Percentiles rank a stretch among this genome's conserved stretches.
Conservation (phyloP, 1,140 invertebrate genomes). For the Agraylea sexmaculata region DNA sequence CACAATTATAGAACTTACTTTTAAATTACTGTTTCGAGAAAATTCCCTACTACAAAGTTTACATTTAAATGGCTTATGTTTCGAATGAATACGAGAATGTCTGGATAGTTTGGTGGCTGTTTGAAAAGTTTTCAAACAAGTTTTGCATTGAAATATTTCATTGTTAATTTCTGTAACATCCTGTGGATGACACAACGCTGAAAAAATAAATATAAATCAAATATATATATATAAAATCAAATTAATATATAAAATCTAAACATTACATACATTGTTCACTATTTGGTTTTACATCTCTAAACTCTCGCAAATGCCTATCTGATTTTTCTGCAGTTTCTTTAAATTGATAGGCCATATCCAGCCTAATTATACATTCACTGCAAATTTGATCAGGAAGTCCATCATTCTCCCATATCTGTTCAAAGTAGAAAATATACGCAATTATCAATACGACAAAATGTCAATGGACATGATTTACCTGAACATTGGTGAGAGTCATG, state of each 20-base stretch:
- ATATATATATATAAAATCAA: not conserved
- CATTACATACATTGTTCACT: slow-evolving; percentile 4
- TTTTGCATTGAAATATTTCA: slow-evolving; percentile 16
- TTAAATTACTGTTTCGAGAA: slow-evolving; percentile 21
- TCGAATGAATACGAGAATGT: slow-evolving; percentile 17
- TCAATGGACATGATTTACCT: slow-evolving; percentile 7
- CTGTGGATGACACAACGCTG: slow-evolving; percentile 6
- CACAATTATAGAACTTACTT: slow-evolving; percentile 10
- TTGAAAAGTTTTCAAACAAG: slow-evolving; percentile 19
- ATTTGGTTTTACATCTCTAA: slow-evolving; percentile 12
- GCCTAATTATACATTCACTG: slow-evolving; percentile 18
- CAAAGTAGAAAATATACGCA: not conserved
- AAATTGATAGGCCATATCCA: slow-evolving; percentile 20
- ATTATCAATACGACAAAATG: not conserved
- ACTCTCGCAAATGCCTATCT: slow-evolving; percentile 14
- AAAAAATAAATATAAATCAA: not conserved
- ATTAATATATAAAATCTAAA: not conserved
- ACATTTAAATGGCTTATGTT: slow-evolving; percentile 20
- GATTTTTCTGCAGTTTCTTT: slow-evolving; percentile 19
- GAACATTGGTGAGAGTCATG: slow-evolving; percentile 18
- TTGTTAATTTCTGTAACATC: slow-evolving; percentile 13
- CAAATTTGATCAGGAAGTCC: slow-evolving; percentile 20
- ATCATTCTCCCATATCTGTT: slow-evolving; percentile 16
- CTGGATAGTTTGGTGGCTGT: slow-evolving; percentile 16
- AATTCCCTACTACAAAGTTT: slow-evolving; percentile 19